phyloP scores from a whole-genome alignment of 2,888 invertebrate species.

The Macrosoma leucophasiata region DNA sequence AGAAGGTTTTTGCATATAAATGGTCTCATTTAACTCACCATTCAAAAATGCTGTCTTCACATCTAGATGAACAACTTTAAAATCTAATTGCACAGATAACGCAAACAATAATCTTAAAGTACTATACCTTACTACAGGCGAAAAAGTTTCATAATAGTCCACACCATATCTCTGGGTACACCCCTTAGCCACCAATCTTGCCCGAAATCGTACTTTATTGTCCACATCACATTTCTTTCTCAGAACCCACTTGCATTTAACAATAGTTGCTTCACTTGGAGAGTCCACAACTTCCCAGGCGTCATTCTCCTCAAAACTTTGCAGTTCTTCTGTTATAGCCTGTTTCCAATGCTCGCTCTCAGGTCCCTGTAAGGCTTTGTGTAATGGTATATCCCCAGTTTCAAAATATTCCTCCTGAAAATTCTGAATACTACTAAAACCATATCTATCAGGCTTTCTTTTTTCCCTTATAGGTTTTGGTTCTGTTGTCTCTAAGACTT shows the following conservation, averaged over 20 bases:
- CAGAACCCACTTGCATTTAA: slow-evolving; percentile 24
- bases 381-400: too few species aligned
- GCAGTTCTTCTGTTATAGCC: slow-evolving; percentile 21
- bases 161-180: slow-evolving; percentile 7
- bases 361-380: slow-evolving; percentile 13
- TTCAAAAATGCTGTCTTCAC: slow-evolving; percentile 19
- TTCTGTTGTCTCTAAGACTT: too few species aligned
- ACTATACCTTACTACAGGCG: slow-evolving; percentile 17
- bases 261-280: slow-evolving; percentile 14
- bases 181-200: not conserved
- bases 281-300: slow-evolving; percentile 24
- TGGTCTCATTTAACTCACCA: slow-evolving; percentile 14
- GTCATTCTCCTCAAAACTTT: slow-evolving; percentile 24
- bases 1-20: slow-evolving; percentile 16
- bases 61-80: slow-evolving; percentile 17
- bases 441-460: too few species aligned
- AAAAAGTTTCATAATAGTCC: slow-evolving; percentile 19
- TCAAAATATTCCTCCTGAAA: too few species aligned
- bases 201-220: not conserved
- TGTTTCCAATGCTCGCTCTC: slow-evolving; percentile 20
- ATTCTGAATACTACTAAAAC: too few species aligned
- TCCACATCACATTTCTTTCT: slow-evolving; percentile 1
- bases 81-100: slow-evolving; percentile 3
- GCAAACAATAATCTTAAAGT: slow-evolving; percentile 13
- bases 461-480: too few species aligned